Evolutionary conservation across 2,888 invertebrate species (phyloP), one percentile per base, ranked within the genome.

Genomic region (Lamproptera curius): DNA sequence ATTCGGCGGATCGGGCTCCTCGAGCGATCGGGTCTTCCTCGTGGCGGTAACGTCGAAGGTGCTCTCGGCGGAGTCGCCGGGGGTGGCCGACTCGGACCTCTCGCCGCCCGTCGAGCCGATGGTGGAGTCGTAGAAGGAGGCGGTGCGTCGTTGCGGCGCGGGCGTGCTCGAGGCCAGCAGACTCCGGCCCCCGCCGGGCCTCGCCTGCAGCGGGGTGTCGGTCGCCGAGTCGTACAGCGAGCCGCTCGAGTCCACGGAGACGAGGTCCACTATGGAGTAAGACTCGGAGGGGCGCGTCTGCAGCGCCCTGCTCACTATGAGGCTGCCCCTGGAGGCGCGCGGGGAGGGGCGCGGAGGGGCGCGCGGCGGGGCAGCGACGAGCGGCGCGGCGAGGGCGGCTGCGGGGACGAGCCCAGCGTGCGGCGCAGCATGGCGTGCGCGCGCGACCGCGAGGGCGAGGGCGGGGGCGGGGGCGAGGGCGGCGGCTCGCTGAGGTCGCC

Each of bases 191-290:
- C 56, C 2, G 64, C 61, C 0, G 78, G 77, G 1, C 75, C 58
- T 0, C 54, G 53, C 1, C 45, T 39, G 5, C 44, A 48, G 57
- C 0, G 78, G 76, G 0, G 79, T 76, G 0, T 62, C 72, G 41
- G 67, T 77, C 0, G 64, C 69, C 0, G 82, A 81, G 16, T 66
- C 58, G 42, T 85, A 83, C 1, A 71, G 57, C 1, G 79, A 69
- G 2, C 70, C 67, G n/a, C 62, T 62, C 0, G 76, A 71, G 39
- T 78, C 76, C 0, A 69, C 42, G 0, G 84, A 82, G 0, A 85
- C 76, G 4, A 85, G 56, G 50, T 86, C 85, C 0, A 85, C 83
- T 1, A 84, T 73, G 0, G 86, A 83, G 53, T 82, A 84, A 0
- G 78, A 64, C 40, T 84, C 81, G 63, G 63, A 15, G 51, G 47